Conservation (phyloP, 2,888 invertebrate species). For the Ischnura elegans region DNA sequence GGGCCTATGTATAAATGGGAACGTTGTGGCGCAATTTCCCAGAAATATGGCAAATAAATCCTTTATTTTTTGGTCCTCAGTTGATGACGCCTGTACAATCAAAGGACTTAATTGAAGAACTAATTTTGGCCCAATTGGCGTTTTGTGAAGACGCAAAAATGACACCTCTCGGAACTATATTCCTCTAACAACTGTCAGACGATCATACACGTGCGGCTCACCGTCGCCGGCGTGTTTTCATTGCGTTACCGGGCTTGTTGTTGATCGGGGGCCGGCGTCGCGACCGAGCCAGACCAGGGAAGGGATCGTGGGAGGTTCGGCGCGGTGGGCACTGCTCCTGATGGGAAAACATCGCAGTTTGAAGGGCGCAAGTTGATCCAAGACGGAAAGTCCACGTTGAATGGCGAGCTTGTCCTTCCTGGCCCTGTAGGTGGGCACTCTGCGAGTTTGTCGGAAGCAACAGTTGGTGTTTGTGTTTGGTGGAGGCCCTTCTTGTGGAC, state of each 20-base stretch:
- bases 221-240: background rate
- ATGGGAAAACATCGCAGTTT: constrained; percentile 44
- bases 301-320: background rate
- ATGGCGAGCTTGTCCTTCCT: background rate
- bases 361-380: constrained; percentile 26
- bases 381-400: background rate
- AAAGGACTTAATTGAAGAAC: too few relatives aligned
- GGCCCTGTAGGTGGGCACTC: background rate
- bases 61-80: too few relatives aligned
- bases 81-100: too few relatives aligned
- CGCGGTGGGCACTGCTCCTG: background rate
- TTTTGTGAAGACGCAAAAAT: background rate
- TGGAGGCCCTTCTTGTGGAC: constrained; percentile 18
- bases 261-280: background rate
- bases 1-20: too few relatives aligned
- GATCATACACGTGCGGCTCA: background rate
- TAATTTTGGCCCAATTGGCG: background rate
- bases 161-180: background rate
- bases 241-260: background rate
- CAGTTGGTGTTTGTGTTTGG: constrained; percentile 65
- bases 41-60: background rate
- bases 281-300: background rate
- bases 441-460: constrained; percentile 57
- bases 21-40: background rate
- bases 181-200: background rate